phyloP scores from a whole-genome alignment of 2,797 vertebrate genomes.

The Takifugu rubripes region DNA sequence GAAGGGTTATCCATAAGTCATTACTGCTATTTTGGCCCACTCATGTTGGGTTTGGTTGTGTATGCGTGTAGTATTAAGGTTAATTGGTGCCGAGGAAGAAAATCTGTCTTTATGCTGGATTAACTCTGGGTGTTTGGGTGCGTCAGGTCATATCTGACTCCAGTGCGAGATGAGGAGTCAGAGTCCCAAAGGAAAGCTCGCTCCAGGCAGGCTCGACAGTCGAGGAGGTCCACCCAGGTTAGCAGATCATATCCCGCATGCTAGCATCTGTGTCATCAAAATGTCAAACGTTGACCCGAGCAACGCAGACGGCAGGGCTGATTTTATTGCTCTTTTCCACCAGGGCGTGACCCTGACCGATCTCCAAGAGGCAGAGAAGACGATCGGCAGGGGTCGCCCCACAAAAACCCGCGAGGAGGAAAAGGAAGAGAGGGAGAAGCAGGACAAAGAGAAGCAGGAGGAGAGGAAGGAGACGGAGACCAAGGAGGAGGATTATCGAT shows the following conservation, averaged over 20 bases:
- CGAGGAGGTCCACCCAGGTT: constrained; percentile 96
- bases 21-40: too few species aligned
- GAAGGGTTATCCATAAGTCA: not conserved
- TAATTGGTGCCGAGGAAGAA: too few species aligned
- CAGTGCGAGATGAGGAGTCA: constrained; percentile 96
- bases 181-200: constrained; percentile 98
- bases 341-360: constrained; percentile 96
- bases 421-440: constrained; percentile 93
- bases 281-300: not conserved
- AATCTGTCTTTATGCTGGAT: not conserved
- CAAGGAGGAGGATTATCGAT: constrained; percentile 93
- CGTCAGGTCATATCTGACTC: constrained; percentile 94
- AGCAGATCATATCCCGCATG: not conserved
- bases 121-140: not conserved
- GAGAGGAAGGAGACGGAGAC: constrained; percentile 92
- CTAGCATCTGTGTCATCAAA: not conserved
- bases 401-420: constrained; percentile 87
- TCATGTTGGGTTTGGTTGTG: too few species aligned
- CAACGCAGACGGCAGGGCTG: too few species aligned
- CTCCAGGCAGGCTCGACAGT: constrained; percentile 96
- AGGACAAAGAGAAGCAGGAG: constrained; percentile 95
- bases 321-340: too few species aligned
- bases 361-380: constrained; percentile 98
- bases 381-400: constrained; percentile 88
- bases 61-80: too few species aligned